Evolutionary conservation across 2,888 invertebrate species (phyloP), one percentile per base, ranked within the genome.

Genomic region (Heliconius sara): DNA sequence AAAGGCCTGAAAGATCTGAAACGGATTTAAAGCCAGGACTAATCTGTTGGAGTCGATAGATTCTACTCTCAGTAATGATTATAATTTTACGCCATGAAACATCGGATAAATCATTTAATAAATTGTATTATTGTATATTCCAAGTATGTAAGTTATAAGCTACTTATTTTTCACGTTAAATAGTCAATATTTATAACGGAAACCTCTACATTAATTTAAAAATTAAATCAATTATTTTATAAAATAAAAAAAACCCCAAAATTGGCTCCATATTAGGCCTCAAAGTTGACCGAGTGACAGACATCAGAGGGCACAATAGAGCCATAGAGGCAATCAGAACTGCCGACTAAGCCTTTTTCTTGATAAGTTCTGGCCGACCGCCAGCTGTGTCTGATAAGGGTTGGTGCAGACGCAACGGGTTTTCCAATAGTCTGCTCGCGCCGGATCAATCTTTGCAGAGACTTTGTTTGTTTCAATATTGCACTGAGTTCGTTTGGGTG

Each of bases 281-380:
- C 30, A 73, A 43, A 30, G 76, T 78, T 79, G 76, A 73, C 76
- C 67, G 77, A 79, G 75, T 77, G 47, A 57, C 74, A n/a, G n/a
- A 70, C 70, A 52, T 68, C 77, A 79, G 76, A 83, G 80, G 84
- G 86, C 86, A 90, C 89, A 90, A 90, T 89, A 86, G 85, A 87
- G 85, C 86, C 87, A 87, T 87, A 87, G 87, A 87, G 86, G 87
- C 89, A 89, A 89, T 89, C 89, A 88, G 89, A 90, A 88, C 86
- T 87, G 89, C 81, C 85, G 85, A 83, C 88, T 86, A 85, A 87
- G 87, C 88, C 85, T 86, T 86, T 86, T 85, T 84, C 87, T 85
- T 84, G 86, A 87, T 84, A 87, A 87, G 82, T 85, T 83, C 87
- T 92, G 91, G 92, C 91, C 80, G 78, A 76, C 83, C 83, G 91